phyloP scores from a whole-genome alignment of 2,113 vertebrate species.

The Colius striatus region DNA sequence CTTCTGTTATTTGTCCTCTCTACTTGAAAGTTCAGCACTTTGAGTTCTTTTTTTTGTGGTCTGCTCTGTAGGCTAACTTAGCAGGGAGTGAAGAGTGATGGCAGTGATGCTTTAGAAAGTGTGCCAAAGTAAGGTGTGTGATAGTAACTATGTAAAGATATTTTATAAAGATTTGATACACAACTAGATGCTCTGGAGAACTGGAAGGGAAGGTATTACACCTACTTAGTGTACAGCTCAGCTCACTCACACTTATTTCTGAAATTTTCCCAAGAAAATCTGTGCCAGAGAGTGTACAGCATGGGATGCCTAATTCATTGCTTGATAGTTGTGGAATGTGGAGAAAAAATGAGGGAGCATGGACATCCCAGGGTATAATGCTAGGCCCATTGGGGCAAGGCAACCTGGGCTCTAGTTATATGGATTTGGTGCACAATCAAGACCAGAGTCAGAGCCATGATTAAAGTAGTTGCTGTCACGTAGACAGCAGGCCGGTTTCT shows the following conservation, averaged over 20 bases:
- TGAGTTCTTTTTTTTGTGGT: background rate
- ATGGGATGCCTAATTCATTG: background rate
- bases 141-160: background rate
- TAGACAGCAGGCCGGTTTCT: too few species aligned
- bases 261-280: background rate
- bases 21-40: background rate
- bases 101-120: background rate
- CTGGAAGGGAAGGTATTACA: background rate
- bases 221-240: background rate
- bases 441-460: too few species aligned
- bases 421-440: too few species aligned
- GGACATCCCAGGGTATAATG: too few species aligned
- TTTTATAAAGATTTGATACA: background rate
- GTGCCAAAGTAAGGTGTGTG: background rate
- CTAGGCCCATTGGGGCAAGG: too few species aligned
- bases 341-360: too few species aligned
- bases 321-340: background rate
- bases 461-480: too few species aligned
- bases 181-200: background rate
- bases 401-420: too few species aligned
- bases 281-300: background rate
- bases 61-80: background rate
- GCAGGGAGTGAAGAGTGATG: background rate
- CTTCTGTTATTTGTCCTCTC: background rate
- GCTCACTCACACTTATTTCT: background rate